Conservation (phyloP, 2,113 vertebrate species). For the Cochlearius cochlearius region DNA sequence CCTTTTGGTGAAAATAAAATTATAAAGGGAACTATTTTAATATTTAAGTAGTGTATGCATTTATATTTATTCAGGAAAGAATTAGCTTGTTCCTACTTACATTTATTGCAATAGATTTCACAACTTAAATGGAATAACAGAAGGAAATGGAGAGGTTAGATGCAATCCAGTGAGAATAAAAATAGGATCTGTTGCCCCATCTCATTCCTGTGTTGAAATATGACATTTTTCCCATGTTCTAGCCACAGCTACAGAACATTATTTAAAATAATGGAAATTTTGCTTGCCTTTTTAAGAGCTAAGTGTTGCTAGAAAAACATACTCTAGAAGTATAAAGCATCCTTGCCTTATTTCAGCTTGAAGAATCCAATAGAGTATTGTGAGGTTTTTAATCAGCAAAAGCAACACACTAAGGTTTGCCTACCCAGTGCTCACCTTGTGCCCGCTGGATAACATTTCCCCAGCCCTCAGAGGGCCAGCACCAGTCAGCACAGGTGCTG, state of each 20-base stretch:
- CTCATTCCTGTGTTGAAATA: background rate
- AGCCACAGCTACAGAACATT: background rate
- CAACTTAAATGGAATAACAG: background rate
- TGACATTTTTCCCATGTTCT: background rate
- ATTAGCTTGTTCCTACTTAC: background rate
- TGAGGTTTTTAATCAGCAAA: background rate
- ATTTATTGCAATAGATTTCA: background rate
- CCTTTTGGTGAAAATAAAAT: background rate
- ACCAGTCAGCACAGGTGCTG: slow-evolving; percentile 62
- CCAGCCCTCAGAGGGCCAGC: slow-evolving; percentile 30
- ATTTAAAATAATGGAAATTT: background rate
- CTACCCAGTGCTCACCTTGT: background rate
- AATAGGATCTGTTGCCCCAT: background rate
- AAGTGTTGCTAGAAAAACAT: background rate
- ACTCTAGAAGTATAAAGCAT: background rate
- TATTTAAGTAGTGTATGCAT: background rate
- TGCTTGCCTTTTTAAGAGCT: background rate
- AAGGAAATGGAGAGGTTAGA: background rate
- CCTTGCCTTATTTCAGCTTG: background rate
- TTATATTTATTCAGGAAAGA: background rate
- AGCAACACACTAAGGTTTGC: background rate
- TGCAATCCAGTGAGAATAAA: background rate
- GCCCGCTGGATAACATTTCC: background rate
- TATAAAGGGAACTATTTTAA: background rate
- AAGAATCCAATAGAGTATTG: background rate